phyloP scores from a whole-genome alignment of 2,888 invertebrate species.

The Cheiracanthium punctorium region DNA sequence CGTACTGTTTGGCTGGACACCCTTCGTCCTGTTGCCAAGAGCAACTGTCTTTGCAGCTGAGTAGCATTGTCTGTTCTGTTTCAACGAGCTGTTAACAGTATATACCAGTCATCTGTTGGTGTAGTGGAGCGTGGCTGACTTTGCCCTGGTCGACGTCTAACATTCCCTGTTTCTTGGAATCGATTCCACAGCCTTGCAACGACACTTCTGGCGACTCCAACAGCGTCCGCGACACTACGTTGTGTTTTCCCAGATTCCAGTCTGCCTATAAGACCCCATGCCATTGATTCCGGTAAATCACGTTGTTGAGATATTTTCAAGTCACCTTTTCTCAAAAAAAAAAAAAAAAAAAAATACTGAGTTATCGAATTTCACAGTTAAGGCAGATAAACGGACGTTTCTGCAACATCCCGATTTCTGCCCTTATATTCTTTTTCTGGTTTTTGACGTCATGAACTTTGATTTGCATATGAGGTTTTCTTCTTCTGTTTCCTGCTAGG shows the following conservation, averaged over 20 bases:
- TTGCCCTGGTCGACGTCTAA: conserved; percentile 33
- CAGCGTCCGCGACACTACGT: conserved; percentile 17
- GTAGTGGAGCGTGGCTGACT: background rate
- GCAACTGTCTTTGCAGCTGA: background rate
- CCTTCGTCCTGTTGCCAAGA: background rate
- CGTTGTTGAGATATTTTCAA: too few relatives aligned
- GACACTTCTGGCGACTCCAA: background rate
- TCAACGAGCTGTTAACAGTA: background rate
- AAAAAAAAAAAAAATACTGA: too few relatives aligned
- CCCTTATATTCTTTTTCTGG: too few relatives aligned
- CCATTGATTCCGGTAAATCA: background rate
- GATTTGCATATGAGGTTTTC: too few relatives aligned
- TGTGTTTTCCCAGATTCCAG: background rate
- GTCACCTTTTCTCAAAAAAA: too few relatives aligned
- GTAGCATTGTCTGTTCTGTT: background rate
- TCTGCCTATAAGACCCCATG: conserved; percentile 1
- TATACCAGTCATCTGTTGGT: conserved; percentile 11
- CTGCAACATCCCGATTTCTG: too few relatives aligned
- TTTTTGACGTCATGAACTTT: too few relatives aligned
- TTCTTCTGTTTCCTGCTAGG: too few relatives aligned
- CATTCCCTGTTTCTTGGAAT: conserved; percentile 35
- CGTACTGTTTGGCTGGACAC: background rate
- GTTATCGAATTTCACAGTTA: too few relatives aligned
- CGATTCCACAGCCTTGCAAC: conserved; percentile 28
- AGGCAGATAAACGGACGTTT: too few relatives aligned